A percentile compares a stretch with the other conserved stretches of the same genome.
Evolutionary conservation across 2,888 invertebrate species (phyloP).

Genomic region (Noctua fimbriata): DNA sequence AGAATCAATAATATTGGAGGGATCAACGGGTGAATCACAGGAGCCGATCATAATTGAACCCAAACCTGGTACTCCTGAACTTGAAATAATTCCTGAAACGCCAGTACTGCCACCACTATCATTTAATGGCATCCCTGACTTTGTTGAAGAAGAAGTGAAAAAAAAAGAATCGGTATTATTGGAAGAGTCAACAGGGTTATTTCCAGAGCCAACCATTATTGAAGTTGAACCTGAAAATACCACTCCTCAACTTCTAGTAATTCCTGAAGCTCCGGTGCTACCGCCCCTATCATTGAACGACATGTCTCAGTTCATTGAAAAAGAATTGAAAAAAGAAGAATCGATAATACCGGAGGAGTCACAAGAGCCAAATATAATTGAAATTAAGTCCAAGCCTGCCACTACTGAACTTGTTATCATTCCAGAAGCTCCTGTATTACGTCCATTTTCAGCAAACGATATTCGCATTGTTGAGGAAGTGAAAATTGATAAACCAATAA

Average conservation of each 20-base stretch:
- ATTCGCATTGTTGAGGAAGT: not conserved
- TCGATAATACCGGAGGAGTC: not conserved
- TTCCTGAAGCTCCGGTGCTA: not conserved
- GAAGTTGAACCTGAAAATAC: not conserved
- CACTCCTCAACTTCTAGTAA: not conserved
- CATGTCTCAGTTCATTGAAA: not conserved
- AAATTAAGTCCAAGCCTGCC: not conserved
- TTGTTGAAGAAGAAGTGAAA: not conserved
- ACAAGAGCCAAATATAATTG: not conserved
- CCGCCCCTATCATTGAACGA: not conserved
- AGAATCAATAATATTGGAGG: not conserved
- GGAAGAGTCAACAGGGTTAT: not conserved
- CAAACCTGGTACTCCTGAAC: not conserved
- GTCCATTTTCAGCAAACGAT: not conserved
- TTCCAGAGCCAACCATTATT: not conserved
- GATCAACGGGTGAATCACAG: not conserved
- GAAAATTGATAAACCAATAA: not conserved
- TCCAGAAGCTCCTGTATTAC: slow-evolving; percentile 21
- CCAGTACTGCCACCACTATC: not conserved
- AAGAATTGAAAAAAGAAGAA: slow-evolving; percentile 1
- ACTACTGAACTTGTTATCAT: not conserved
- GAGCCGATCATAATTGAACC: not conserved
- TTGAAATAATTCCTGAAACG: not conserved
- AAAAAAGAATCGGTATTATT: not conserved
- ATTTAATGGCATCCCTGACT: not conserved